Base-by-base conservation (phyloP, 1,140 invertebrate species). In the Onthophagus taurus region DNA sequence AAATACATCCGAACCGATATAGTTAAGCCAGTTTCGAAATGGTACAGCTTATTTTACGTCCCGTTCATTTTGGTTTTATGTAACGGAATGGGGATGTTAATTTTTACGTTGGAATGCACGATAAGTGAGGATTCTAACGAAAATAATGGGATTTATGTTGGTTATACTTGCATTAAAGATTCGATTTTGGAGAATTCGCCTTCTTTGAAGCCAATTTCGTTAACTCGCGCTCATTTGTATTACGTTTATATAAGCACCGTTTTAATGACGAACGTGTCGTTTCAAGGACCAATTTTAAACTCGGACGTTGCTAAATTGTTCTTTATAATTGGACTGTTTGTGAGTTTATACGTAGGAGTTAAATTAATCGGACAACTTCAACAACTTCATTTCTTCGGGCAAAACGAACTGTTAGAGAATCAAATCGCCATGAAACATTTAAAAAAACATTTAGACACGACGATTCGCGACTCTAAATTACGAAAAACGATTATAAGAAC, bases 341-440 rank as follows among this genome's bases (percentile, higher is more conserved):
- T 41, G 13, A 24, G 38, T 26, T 30, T 30, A 11, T 41, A 26
- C 29, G 7, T 41, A 2, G 11, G 17, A 8, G n/a, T 29, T 9
- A 41, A 26, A 13, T 23, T 30, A 41, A 11, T 19, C 12, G 38
- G 38, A 29, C 18, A 41, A n/a, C 12, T 41, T 4, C 38, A 26
- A 7, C 24, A 13, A 2, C 14, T 41, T 14, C 18, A 12, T 24
- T 14, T 24, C 9, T 29, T 26, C 16, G 14, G 24, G 11, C 21
- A 9, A 16, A 24, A 11, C 5, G 12, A 29, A n/a, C 23, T 41
- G 6, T 4, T 41, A 17, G 38, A 41, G 2, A 26, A 19, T 3
- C 38, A 41, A 41, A 12, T 26, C 18, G n/a, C 14, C 21, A 41
- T 41, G 4, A 41, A 26, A 14, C 24, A 24, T 14, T 29, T 41